Evolutionary conservation across 2,888 invertebrate species (phyloP), one percentile per base, ranked within the genome.

Genomic region (Pollenia griseotomentosa): DNA sequence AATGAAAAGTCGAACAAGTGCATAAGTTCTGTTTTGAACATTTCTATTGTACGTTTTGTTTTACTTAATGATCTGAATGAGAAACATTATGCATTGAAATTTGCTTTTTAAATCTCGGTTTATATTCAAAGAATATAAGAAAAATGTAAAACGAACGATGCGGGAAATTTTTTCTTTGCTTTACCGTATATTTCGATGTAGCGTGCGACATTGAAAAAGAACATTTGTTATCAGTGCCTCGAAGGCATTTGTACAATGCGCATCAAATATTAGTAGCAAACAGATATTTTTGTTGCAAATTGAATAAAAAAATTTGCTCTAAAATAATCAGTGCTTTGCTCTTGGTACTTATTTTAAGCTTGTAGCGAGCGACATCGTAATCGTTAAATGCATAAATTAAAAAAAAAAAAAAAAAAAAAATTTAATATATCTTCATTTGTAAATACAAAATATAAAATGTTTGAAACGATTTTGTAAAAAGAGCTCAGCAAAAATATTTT

Each of bases 291-390:
- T n/a, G n/a, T n/a, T n/a, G n/a, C n/a, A n/a, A n/a, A n/a, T n/a
- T n/a, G n/a, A n/a, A n/a, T n/a, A n/a, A n/a, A n/a, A n/a, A n/a
- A n/a, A n/a, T n/a, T n/a, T 46, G 12, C 12, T 46, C 10, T 11
- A 65, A 44, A 65, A 65, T 12, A 65, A 46, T 65, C 65, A 65
- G 44, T 42, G n/a, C n/a, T n/a, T n/a, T n/a, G n/a, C n/a, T n/a
- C n/a, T n/a, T n/a, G n/a, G n/a, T n/a, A n/a, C n/a, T n/a, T n/a
- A n/a, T n/a, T n/a, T n/a, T n/a, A n/a, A n/a, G n/a, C n/a, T n/a
- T n/a, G n/a, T n/a, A n/a, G n/a, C n/a, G n/a, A n/a, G n/a, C 44
- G 44, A 16, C 63, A 63, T n/a, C 10, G 44, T 63, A 63, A 40
- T 1, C 40, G 42, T 42, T 14, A 63, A 44, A 63, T 16, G 16